Conservation (phyloP, 1,140 invertebrate species). For the Arctopsyche grandis region DNA sequence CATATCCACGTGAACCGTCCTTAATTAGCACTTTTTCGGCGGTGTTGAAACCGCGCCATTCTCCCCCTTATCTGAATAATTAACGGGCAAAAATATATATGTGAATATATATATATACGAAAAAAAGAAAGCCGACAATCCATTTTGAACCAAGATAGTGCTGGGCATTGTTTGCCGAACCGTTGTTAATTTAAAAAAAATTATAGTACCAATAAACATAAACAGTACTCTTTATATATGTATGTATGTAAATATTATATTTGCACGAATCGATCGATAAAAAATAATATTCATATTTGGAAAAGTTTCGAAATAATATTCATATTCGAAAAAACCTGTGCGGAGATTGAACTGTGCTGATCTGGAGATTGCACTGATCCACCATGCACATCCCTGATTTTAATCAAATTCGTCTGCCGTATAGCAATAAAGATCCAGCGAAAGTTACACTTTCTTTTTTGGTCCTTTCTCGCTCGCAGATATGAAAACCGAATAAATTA, state of each 20-base stretch:
- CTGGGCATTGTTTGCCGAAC: neutral
- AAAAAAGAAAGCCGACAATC: constrained; percentile 12
- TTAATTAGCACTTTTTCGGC: constrained; percentile 5
- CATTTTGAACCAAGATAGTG: neutral
- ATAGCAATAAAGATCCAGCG: neutral
- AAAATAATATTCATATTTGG: no score
- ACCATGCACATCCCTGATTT: neutral
- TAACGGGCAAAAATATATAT: neutral
- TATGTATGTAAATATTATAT: no score
- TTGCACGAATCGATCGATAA: no score
- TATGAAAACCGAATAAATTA: constrained; percentile 53
- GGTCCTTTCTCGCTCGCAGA: neutral
- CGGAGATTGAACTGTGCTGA: no score
- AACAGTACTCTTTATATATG: no score
- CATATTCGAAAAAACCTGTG: no score
- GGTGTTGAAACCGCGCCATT: neutral
- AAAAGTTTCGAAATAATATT: no score
- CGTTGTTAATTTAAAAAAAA: neutral
- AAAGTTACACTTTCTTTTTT: neutral
- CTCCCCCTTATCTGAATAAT: constrained; percentile 27
- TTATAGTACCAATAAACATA: no score
- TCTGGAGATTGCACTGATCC: no score
- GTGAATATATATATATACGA: neutral
- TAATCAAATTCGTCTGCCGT: neutral
- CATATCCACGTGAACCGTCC: neutral